phyloP scores from a whole-genome alignment of 2,113 vertebrate species.

The Coturnix japonica region DNA sequence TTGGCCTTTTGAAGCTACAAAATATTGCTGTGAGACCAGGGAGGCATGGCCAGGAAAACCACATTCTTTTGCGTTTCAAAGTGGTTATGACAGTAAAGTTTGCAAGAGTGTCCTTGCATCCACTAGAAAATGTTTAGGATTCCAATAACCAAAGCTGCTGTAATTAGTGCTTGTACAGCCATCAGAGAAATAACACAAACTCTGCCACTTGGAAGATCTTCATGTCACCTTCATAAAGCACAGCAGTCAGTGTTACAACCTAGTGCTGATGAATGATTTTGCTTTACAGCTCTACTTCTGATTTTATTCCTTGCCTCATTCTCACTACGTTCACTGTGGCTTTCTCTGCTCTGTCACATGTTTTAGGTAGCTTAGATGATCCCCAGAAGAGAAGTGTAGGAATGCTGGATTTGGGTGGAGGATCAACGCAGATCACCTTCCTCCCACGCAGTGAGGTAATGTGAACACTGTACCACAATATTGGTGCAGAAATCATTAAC shows the following conservation, averaged over 20 bases:
- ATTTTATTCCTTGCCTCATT: background rate
- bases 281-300: background rate
- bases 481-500: background rate
- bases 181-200: background rate
- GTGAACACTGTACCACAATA: background rate
- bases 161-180: background rate
- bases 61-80: constrained; percentile 31
- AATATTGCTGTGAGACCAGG: background rate
- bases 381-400: constrained; percentile 81
- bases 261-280: background rate
- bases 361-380: constrained; percentile 83
- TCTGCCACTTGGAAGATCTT: background rate
- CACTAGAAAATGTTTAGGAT: constrained; percentile 12
- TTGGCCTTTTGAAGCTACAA: constrained; percentile 14
- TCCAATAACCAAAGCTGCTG: background rate
- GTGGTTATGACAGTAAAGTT: constrained; percentile 39
- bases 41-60: constrained; percentile 30
- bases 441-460: constrained; percentile 86
- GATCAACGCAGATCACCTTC: constrained; percentile 97
- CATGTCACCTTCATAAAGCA: background rate
- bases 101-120: constrained; percentile 4
- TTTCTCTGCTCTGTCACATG: constrained; percentile 7
- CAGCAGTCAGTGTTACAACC: background rate
- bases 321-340: background rate
- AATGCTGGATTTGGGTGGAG: constrained; percentile 94